phyloP scores from a whole-genome alignment of 2,113 vertebrate species.

The Hippocampus mohnikei region DNA sequence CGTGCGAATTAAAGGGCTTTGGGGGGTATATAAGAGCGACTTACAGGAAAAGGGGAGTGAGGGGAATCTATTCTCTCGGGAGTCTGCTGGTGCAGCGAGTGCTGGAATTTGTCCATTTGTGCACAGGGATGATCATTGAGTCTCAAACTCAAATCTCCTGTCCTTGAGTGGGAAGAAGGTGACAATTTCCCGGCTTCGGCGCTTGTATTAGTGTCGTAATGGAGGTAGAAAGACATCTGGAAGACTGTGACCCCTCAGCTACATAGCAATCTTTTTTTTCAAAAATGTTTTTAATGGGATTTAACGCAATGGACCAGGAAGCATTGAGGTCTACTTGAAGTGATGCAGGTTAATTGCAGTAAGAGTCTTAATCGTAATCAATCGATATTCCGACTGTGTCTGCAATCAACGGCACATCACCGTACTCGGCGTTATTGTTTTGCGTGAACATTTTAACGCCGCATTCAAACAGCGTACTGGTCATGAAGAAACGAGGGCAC shows the following conservation, averaged over 20 bases:
- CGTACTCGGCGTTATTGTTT: background rate
- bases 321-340: too few relatives aligned
- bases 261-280: background rate
- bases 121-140: conserved; percentile 2
- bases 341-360: too few relatives aligned
- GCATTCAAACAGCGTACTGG: background rate
- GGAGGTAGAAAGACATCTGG: too few relatives aligned
- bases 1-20: conserved; percentile 43
- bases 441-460: background rate
- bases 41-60: conserved; percentile 21
- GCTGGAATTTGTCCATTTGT: conserved; percentile 28
- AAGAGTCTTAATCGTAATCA: too few relatives aligned
- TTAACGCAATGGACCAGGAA: background rate
- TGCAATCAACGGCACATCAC: background rate
- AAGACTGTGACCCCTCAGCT: too few relatives aligned
- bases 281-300: background rate
- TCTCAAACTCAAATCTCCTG: background rate
- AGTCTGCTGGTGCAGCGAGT: conserved; percentile 21
- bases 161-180: background rate
- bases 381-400: too few relatives aligned
- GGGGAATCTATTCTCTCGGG: conserved; percentile 30
- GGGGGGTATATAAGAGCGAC: conserved; percentile 40
- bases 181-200: background rate
- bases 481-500: background rate
- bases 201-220: too few relatives aligned